These are phyloP conservation scores for Tetramorium bicarinatum DNA, from an alignment of 2,888 invertebrate genomes.

Conservation along the genomic window DNA sequence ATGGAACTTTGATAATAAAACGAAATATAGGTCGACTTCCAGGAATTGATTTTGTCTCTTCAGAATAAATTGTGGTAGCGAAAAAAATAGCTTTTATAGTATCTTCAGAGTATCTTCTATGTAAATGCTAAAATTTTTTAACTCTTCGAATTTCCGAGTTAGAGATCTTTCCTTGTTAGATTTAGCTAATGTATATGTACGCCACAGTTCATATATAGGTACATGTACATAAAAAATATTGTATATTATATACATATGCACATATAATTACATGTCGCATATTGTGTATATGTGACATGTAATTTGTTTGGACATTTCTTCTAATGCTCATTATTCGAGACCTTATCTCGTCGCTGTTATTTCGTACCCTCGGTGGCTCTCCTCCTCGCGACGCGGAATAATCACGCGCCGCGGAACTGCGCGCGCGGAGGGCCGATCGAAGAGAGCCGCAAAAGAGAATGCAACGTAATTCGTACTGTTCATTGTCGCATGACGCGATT, in stretches of 20 bases:
- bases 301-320: not conserved
- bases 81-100: not conserved
- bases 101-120: not conserved
- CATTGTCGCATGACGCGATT: conserved; percentile 77
- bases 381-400: conserved; percentile 29
- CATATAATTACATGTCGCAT: no score
- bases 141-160: not conserved
- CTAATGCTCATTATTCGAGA: not conserved
- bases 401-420: conserved; percentile 17
- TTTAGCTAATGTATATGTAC: not conserved
- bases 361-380: not conserved
- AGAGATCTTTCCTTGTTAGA: not conserved
- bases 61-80: not conserved
- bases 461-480: conserved; percentile 80
- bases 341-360: not conserved
- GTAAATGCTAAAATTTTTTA: not conserved
- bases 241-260: no score
- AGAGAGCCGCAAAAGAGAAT: conserved; percentile 58
- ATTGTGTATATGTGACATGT: not conserved
- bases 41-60: not conserved
- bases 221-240: no score
- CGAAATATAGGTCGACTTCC: not conserved
- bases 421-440: conserved; percentile 29
- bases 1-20: not conserved
- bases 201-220: no score